phyloP scores from a whole-genome alignment of 2,888 invertebrate genomes.

The Oconnorella tubifera region DNA sequence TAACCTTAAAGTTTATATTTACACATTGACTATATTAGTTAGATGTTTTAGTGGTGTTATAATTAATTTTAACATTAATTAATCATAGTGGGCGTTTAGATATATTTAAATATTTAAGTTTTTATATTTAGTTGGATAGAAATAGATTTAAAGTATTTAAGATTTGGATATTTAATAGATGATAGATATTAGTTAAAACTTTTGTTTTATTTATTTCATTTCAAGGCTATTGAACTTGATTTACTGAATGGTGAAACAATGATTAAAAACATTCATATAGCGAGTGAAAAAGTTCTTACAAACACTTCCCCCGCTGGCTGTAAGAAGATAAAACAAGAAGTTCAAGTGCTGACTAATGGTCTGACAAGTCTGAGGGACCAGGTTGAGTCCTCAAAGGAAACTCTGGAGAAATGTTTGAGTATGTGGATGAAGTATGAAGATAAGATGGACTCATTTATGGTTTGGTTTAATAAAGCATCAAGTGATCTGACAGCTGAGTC shows the following conservation, averaged over 20 bases:
- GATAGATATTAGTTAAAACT: no score
- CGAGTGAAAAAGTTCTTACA: slow-evolving; percentile 45
- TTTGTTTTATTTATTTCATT: no score
- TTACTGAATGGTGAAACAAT: slow-evolving; percentile 44
- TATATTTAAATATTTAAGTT: no score
- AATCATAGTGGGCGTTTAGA: no score
- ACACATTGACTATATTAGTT: no score
- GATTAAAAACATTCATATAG: slow-evolving; percentile 42
- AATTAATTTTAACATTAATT: no score
- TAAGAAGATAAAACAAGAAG: slow-evolving; percentile 47
- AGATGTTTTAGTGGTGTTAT: no score
- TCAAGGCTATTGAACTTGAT: slow-evolving; percentile 27
- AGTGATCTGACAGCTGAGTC: slow-evolving; percentile 75
- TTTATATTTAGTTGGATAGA: no score
- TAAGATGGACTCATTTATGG: slow-evolving; percentile 74
- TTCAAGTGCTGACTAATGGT: slow-evolving; percentile 44
- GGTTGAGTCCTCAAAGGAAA: slow-evolving; percentile 6
- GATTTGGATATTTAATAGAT: no score
- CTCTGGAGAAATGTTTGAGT: slow-evolving; percentile 19
- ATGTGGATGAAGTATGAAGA: slow-evolving; percentile 72
- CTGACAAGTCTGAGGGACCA: slow-evolving; percentile 43
- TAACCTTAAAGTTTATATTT: no score
- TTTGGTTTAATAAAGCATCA: slow-evolving; percentile 83
- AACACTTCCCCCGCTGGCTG: slow-evolving; percentile 49
- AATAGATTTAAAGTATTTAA: no score